Conservation (phyloP, 2,888 invertebrate species). For the Pandemis heparana region DNA sequence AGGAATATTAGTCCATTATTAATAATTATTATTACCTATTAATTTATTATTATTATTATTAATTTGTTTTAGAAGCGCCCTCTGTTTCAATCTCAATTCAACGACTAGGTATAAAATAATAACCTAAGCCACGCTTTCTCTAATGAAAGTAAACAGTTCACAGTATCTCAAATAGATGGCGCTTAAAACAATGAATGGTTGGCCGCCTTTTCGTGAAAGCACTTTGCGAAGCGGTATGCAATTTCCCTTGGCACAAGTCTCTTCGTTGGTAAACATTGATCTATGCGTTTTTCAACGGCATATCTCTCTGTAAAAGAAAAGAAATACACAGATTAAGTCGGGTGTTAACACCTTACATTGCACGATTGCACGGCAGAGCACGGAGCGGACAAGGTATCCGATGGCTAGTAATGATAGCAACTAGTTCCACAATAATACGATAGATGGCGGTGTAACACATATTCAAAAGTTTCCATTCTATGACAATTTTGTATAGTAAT, state of each 20-base stretch:
- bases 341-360: not conserved
- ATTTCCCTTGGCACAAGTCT: constrained; percentile 53
- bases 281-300: constrained; percentile 52
- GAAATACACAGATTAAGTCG: not conserved
- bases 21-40: no score
- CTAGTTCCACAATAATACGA: not conserved
- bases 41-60: no score
- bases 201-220: constrained; percentile 49
- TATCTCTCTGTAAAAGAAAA: constrained; percentile 55
- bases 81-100: not conserved
- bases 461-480: no score
- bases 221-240: constrained; percentile 60
- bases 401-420: not conserved
- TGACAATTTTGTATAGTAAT: no score
- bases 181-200: constrained; percentile 12
- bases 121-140: not conserved
- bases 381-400: not conserved
- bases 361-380: not conserved
- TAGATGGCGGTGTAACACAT: constrained; percentile 1
- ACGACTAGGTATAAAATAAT: no score
- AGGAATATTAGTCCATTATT: not conserved
- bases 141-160: not conserved
- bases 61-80: not conserved
- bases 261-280: constrained; percentile 55
- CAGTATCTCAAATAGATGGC: not conserved